Evolutionary conservation across 2,113 vertebrate species (phyloP).

Genomic region (Neodon shergylaensis): DNA sequence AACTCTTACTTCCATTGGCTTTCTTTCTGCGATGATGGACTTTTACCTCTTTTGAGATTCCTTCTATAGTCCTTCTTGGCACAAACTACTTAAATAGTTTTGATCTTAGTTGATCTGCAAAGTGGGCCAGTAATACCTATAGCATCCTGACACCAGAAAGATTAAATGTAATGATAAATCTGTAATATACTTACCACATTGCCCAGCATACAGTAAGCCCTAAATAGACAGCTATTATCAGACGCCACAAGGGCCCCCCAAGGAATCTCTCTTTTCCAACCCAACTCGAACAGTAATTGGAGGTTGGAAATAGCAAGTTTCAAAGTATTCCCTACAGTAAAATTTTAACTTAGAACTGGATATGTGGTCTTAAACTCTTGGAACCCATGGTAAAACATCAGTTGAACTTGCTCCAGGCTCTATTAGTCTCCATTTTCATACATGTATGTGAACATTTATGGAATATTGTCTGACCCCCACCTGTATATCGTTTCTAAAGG

Average conservation of each 20-base stretch:
- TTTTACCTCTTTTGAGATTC: neutral
- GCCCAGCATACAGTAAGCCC: neutral
- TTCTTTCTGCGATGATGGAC: neutral
- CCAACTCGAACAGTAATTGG: conserved; percentile 4
- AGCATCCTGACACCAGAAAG: neutral
- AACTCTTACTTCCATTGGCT: neutral
- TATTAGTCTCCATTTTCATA: conserved; percentile 3
- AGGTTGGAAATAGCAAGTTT: conserved; percentile 12
- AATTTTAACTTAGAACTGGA: neutral
- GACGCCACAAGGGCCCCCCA: too few relatives aligned
- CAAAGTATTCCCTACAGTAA: neutral
- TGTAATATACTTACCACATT: neutral
- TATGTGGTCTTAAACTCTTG: neutral
- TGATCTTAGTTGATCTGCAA: neutral
- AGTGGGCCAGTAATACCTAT: neutral
- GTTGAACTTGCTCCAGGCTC: neutral
- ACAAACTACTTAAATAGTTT: conserved; percentile 6
- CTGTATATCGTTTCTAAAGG: neutral
- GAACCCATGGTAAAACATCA: neutral
- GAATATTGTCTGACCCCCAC: neutral
- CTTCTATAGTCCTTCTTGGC: neutral
- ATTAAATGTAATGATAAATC: neutral
- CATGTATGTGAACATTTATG: neutral
- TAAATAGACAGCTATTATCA: neutral
- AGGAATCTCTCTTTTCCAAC: conserved; percentile 18